Conservation (phyloP, 1,140 invertebrate genomes). For the Apocrypta bakeri region DNA sequence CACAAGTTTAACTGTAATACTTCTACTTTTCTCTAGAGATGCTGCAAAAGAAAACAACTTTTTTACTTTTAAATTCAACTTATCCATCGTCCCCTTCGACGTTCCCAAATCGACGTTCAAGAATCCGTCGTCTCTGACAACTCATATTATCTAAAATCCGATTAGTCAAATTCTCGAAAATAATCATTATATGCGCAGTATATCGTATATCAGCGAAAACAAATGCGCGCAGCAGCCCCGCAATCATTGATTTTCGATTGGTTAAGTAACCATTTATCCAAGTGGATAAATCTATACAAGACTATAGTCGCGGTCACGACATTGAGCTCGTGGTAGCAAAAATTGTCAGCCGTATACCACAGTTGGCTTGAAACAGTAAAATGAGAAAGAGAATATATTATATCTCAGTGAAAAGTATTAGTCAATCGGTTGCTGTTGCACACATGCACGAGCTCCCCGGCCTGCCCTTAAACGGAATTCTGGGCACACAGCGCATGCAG, state of each 20-base stretch:
- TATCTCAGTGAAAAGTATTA: constrained; percentile 13
- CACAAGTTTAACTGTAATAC: constrained; percentile 17
- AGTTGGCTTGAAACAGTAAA: background rate
- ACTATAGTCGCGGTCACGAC: constrained; percentile 25
- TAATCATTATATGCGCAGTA: background rate
- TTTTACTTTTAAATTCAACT: background rate
- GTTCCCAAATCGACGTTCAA: no score
- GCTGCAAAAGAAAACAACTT: no score
- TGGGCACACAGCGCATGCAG: background rate
- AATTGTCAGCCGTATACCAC: background rate
- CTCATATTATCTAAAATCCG: no score
- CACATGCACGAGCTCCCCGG: background rate
- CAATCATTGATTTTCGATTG: constrained; percentile 4
- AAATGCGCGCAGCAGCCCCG: background rate
- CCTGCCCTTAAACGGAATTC: constrained; percentile 43
- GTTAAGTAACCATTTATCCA: no score
- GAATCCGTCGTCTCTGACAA: no score
- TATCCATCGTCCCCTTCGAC: background rate
- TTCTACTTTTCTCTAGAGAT: background rate
- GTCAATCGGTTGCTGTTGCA: constrained; percentile 7
- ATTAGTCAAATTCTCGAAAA: background rate
- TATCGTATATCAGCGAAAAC: background rate
- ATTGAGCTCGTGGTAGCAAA: constrained; percentile 4
- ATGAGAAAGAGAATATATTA: background rate
- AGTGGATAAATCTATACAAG: background rate